These are phyloP conservation scores for Sus scrofa DNA, from an alignment of 2,113 vertebrate species.

Conservation along the genomic window DNA sequence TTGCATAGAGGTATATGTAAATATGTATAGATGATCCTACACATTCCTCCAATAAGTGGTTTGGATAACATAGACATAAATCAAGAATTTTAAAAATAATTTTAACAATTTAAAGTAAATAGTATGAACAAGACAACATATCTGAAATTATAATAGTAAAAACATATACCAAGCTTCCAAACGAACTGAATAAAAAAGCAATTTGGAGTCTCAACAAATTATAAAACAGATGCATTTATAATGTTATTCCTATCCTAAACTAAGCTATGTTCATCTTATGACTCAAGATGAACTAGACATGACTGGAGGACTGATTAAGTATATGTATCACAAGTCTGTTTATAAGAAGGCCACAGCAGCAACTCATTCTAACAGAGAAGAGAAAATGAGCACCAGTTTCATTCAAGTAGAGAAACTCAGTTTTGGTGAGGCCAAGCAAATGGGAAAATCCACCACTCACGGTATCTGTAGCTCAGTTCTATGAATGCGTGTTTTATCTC, in stretches of 20 bases:
- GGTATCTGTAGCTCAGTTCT: background rate
- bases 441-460: background rate
- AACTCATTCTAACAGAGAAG: background rate
- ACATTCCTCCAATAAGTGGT: background rate
- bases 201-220: background rate
- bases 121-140: background rate
- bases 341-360: background rate
- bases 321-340: background rate
- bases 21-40: background rate
- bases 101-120: background rate
- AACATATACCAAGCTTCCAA: conserved; percentile 15
- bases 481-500: background rate
- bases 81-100: background rate
- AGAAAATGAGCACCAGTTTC: background rate
- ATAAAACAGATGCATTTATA: background rate
- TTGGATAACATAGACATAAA: background rate
- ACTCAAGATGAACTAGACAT: background rate
- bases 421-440: background rate
- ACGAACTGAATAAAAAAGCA: background rate
- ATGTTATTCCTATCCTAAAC: background rate
- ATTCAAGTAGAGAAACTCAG: background rate
- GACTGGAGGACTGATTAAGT: background rate
- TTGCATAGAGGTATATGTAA: background rate
- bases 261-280: background rate
- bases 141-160: background rate